These are phyloP conservation scores for Chalcis sispes DNA, from an alignment of 2,888 invertebrate species.

Conservation along the genomic window DNA sequence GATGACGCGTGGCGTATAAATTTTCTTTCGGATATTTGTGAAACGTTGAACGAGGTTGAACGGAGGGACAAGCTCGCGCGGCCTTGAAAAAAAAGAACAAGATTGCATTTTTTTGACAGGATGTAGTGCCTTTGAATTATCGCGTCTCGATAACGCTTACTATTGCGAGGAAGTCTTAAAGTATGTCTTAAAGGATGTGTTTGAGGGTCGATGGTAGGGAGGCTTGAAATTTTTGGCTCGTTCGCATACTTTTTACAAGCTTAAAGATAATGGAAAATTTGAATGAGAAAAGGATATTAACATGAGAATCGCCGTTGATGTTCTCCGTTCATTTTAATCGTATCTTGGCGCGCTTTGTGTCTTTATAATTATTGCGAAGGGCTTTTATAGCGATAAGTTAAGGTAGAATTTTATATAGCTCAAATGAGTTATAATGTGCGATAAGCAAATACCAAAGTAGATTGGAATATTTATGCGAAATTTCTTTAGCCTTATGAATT, in stretches of 20 bases:
- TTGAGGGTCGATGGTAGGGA: not conserved
- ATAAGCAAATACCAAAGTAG: not conserved
- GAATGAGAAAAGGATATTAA: not conserved
- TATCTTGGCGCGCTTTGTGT: not conserved
- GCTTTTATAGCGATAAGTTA: not conserved
- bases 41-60: not conserved
- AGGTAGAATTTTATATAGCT: not conserved
- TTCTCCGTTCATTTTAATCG: not conserved
- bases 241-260: not conserved
- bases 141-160: not conserved
- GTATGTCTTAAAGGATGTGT: not conserved
- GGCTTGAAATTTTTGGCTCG: too few relatives aligned
- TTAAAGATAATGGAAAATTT: conserved; percentile 4
- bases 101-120: conserved; percentile 1
- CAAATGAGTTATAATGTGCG: too few relatives aligned
- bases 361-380: not conserved
- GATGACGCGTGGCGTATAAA: conserved; percentile 11
- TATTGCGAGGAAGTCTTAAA: too few relatives aligned
- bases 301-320: not conserved
- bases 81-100: not conserved
- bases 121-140: conserved; percentile 21
- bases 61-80: too few relatives aligned
- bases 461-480: not conserved
- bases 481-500: not conserved
- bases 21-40: conserved; percentile 17